phyloP scores from a whole-genome alignment of 1,140 invertebrate genomes.

The Eurosta solidaginis region DNA sequence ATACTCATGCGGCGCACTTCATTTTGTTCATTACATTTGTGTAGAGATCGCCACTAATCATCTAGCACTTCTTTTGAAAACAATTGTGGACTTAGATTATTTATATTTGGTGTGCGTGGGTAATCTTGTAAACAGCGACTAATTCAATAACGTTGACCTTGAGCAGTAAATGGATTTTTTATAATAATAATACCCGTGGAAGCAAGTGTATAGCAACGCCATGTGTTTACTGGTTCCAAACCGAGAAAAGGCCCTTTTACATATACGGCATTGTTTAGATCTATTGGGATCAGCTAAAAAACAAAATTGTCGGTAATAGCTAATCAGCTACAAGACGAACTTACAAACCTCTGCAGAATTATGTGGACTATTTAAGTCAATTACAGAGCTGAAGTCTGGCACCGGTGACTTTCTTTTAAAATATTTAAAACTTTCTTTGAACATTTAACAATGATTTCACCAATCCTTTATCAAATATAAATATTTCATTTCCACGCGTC shows the following conservation, averaged over 20 bases:
- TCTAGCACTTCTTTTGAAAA: conserved; percentile 38
- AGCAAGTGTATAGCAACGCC: conserved; percentile 66
- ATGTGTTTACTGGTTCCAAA: conserved; percentile 62
- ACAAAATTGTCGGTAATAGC: not conserved
- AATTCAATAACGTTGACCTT: conserved; percentile 84
- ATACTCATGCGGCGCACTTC: conserved; percentile 59
- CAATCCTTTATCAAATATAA: too few relatives aligned
- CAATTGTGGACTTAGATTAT: conserved; percentile 70
- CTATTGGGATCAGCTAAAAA: not conserved
- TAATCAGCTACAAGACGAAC: too few relatives aligned
- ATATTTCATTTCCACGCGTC: too few relatives aligned
- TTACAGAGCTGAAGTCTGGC: conserved; percentile 62
- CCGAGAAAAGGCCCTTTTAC: conserved; percentile 29
- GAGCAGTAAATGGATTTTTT: conserved; percentile 78
- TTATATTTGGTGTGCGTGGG: conserved; percentile 74
- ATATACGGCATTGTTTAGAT: not conserved
- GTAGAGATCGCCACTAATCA: conserved; percentile 61
- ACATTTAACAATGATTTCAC: too few relatives aligned
- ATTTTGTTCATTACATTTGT: conserved; percentile 54
- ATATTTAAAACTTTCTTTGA: conserved; percentile 66
- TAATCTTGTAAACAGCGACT: conserved; percentile 77
- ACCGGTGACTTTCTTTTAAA: conserved; percentile 63
- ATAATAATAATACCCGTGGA: conserved; percentile 78
- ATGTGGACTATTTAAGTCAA: conserved; percentile 59
- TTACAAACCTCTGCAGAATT: not conserved